phyloP scores from a whole-genome alignment of 2,888 invertebrate genomes.

The Trisateles emortualis region DNA sequence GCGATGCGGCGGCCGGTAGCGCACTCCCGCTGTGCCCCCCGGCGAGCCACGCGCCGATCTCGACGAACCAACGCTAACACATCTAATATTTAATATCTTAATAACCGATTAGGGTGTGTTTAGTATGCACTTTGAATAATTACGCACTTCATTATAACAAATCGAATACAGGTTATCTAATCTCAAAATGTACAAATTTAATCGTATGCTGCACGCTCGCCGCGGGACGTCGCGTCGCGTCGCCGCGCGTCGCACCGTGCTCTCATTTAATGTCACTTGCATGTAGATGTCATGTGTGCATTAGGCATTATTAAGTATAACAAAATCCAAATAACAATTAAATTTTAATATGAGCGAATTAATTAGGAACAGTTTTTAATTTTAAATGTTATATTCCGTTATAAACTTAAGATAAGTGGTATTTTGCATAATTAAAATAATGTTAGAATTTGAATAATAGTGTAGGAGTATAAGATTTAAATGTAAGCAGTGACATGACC shows the following conservation, averaged over 20 bases:
- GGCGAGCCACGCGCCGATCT: slow-evolving; percentile 67
- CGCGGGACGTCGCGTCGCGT: slow-evolving; percentile 15
- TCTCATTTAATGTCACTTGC: slow-evolving; percentile 10
- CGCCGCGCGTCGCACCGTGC: neutral
- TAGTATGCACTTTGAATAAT: slow-evolving; percentile 75
- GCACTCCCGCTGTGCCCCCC: slow-evolving; percentile 78
- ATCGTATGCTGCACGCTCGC: slow-evolving; percentile 25
- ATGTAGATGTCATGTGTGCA: slow-evolving; percentile 8
- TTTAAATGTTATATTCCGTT: too few species aligned
- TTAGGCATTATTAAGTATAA: neutral
- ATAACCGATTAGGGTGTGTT: slow-evolving; percentile 80
- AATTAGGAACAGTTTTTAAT: too few species aligned
- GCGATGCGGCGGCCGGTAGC: slow-evolving; percentile 66
- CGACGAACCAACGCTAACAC: slow-evolving; percentile 49
- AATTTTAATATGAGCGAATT: neutral
- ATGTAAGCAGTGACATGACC: slow-evolving; percentile 49
- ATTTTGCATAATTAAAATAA: too few species aligned
- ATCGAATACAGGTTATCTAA: slow-evolving; percentile 51
- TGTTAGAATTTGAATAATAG: too few species aligned
- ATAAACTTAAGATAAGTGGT: too few species aligned
- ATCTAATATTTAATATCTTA: slow-evolving; percentile 83
- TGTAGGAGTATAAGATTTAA: slow-evolving; percentile 20
- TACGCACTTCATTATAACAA: slow-evolving; percentile 68
- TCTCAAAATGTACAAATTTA: slow-evolving; percentile 28
- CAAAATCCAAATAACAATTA: too few species aligned